Evolutionary conservation across 1,140 invertebrate species (phyloP), one percentile per base, ranked within the genome.

Genomic region (Drosophila repleta): DNA sequence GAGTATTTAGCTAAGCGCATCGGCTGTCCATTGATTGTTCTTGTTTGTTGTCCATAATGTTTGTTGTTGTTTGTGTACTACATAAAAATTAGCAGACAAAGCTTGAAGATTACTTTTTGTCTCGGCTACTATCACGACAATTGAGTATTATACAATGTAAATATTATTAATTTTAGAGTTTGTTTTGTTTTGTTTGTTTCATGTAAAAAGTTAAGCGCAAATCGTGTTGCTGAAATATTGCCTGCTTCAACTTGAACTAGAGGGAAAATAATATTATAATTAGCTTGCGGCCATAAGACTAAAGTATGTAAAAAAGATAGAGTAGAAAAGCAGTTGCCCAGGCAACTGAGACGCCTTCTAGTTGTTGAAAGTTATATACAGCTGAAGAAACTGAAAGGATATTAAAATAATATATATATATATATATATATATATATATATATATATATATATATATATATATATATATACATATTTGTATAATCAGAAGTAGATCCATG

Each of bases 51-150:
- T 29, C 26, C 6, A 26, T 26, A n/a, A 13, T 24, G n/a, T 55
- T 64, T 11, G 32, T 45, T 73, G 32, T 60, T 61, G 51, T 45
- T 67, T 35, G 41, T 32, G 45, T 80, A 72, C 77, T 76, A 76
- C 46, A 81, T 73, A 69, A 56, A 79, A 87, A 64, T 73, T 81
- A 78, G 69, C 70, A 81, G 83, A 78, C 74, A 87, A 87, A 66
- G 72, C 70, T 73, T 46, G 66, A 57, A 76, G 68, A 49, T 46
- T 55, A 52, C 17, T 45, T 75, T 75, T 76, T 76, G 63, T 76
- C 58, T 77, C 82, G 73, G 71, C 79, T 88, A 88, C 84, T 88
- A 89, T 88, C 83, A 88, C 83, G 83, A 88, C 76, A 89, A 74
- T 88, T 88, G 83, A 88, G 83, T 88, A 88, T 88, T 88, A 76